phyloP scores from a whole-genome alignment of 2,113 vertebrate genomes.

The Melanerpes formicivorus region DNA sequence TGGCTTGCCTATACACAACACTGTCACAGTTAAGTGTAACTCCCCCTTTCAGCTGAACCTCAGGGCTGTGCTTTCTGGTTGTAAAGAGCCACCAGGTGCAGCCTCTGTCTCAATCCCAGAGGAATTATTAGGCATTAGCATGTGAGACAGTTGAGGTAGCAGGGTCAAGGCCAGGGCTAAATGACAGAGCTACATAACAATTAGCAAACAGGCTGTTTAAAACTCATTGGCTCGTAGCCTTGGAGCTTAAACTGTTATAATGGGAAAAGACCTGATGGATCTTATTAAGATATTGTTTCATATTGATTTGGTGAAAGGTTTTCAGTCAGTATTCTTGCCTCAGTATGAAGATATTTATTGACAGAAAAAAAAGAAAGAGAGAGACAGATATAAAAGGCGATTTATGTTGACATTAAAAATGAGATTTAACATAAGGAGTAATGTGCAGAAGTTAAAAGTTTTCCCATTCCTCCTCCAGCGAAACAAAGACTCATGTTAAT shows the following conservation, averaged over 20 bases:
- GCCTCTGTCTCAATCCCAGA: constrained; percentile 47
- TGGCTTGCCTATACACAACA: background rate
- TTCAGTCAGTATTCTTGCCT: background rate
- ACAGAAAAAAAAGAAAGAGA: background rate
- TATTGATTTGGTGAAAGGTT: background rate
- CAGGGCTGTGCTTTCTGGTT: background rate
- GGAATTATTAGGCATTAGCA: constrained; percentile 57
- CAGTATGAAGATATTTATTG: background rate
- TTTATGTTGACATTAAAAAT: background rate
- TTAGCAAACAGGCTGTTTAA: constrained; percentile 58
- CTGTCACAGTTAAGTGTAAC: background rate
- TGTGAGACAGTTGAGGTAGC: constrained; percentile 8
- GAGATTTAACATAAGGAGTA: background rate
- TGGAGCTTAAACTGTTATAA: constrained; percentile 23
- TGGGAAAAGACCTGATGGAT: background rate
- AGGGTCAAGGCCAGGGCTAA: constrained; percentile 64
- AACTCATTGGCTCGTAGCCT: constrained; percentile 34
- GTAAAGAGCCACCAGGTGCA: constrained; percentile 36
- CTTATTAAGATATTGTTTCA: background rate
- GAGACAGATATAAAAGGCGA: background rate
- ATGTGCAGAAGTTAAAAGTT: background rate
- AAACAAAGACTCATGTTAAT: background rate
- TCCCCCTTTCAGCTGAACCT: background rate
- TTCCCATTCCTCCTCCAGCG: background rate
- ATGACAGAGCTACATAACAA: background rate